These are phyloP conservation scores for Achlya flavicornis DNA, from an alignment of 2,888 invertebrate genomes.

Conservation along the genomic window DNA sequence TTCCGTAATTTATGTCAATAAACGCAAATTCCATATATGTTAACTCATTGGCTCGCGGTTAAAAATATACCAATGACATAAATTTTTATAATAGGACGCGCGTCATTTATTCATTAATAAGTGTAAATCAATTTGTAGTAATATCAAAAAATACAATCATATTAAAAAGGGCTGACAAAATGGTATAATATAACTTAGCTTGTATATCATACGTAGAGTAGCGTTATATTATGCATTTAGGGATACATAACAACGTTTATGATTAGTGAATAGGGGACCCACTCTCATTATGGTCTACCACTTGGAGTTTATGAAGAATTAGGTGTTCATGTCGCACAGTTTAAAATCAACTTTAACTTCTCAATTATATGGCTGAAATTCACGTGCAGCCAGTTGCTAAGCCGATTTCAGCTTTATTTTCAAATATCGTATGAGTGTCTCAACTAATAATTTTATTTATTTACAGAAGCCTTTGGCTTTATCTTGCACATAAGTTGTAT, in stretches of 20 bases:
- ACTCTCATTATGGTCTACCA: conserved; percentile 37
- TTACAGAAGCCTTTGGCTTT: too few species aligned
- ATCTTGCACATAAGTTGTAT: too few species aligned
- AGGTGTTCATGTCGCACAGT: not conserved
- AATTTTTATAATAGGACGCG: too few species aligned
- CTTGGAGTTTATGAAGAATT: conserved; percentile 38
- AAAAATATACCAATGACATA: too few species aligned
- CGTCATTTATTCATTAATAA: too few species aligned
- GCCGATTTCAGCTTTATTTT: not conserved
- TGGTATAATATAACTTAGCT: conserved; percentile 76
- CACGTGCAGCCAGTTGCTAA: not conserved
- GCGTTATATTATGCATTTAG: conserved; percentile 78
- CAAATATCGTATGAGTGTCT: too few species aligned
- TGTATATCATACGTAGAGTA: conserved; percentile 73
- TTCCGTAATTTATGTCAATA: too few species aligned
- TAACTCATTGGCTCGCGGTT: too few species aligned
- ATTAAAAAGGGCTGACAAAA: conserved; percentile 63
- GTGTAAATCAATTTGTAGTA: not conserved
- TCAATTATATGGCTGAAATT: not conserved
- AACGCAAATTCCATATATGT: too few species aligned
- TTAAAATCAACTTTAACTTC: not conserved
- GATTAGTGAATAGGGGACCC: conserved; percentile 62
- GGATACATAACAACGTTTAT: conserved; percentile 69
- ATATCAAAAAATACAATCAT: not conserved
- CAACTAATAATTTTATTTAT: too few species aligned